Evolutionary conservation across 2,797 vertebrate species (phyloP).

Genomic region (Nothura maculosa): DNA sequence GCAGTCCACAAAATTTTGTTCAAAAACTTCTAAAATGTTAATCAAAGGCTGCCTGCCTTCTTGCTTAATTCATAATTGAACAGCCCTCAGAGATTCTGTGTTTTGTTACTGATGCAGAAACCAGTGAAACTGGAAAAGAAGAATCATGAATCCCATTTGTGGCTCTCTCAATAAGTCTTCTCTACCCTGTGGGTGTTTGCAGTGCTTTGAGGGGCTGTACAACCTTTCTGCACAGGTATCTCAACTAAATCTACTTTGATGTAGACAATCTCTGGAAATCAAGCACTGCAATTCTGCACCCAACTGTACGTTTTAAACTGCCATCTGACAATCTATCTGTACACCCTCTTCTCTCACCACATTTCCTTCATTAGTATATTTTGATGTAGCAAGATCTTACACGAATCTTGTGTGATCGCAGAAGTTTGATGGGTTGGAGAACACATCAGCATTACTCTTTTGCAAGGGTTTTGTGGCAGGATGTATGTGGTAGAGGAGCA

Average conservation of each 20-base stretch:
- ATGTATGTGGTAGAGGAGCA: background rate
- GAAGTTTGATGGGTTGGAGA: background rate
- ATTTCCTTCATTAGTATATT: background rate
- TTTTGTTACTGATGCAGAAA: background rate
- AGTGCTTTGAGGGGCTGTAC: background rate
- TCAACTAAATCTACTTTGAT: background rate
- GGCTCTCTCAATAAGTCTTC: background rate
- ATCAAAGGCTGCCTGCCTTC: background rate
- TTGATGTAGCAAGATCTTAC: background rate
- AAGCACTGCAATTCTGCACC: background rate
- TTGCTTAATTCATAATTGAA: conserved; percentile 1
- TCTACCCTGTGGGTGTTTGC: background rate
- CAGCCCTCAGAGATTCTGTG: background rate
- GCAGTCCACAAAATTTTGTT: conserved; percentile 33
- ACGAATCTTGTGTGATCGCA: background rate
- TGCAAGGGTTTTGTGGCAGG: fast-evolving
- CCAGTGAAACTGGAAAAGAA: background rate
- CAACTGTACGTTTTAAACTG: background rate
- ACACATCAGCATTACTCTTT: background rate
- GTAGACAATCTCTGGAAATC: background rate
- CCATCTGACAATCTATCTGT: background rate
- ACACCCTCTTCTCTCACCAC: background rate
- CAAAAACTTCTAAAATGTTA: conserved; percentile 50
- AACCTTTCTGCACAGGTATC: background rate
- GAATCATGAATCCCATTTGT: background rate